Conservation (phyloP, 2,113 vertebrate species). For the Pterocles burchelli region DNA sequence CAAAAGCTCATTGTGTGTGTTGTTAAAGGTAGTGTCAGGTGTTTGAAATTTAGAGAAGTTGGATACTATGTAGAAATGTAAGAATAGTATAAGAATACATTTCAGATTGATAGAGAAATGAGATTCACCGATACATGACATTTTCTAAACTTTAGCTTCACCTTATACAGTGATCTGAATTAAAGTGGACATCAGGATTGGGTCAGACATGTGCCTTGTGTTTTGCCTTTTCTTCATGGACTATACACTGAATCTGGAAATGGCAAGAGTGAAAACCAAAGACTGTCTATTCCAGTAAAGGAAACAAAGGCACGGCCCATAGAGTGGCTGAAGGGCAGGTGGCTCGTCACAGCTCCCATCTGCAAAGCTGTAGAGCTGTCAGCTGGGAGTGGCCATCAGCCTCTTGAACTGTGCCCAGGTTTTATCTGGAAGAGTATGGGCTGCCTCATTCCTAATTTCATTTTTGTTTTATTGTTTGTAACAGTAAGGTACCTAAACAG, state of each 20-base stretch:
- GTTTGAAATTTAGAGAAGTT: not conserved
- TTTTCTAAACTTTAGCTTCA: not conserved
- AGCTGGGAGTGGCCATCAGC: not conserved
- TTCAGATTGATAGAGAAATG: not conserved
- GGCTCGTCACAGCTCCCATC: accelerated
- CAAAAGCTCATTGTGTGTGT: not conserved
- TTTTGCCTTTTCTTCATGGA: too few species aligned
- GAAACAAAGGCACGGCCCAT: not conserved
- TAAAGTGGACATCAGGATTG: not conserved
- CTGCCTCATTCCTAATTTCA: not conserved
- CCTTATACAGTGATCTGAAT: not conserved
- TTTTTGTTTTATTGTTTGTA: not conserved
- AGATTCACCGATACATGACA: not conserved
- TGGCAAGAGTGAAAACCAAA: not conserved
- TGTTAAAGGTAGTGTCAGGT: not conserved
- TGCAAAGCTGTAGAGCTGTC: not conserved
- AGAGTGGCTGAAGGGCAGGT: accelerated
- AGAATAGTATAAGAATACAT: not conserved
- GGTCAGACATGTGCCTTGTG: not conserved
- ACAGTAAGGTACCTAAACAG: not conserved
- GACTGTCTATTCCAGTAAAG: not conserved
- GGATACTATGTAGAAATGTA: not conserved
- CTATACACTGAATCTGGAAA: not conserved
- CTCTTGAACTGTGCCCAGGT: not conserved
- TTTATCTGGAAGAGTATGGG: not conserved